These are phyloP conservation scores for Neostethus bicornis DNA, from an alignment of 2,797 vertebrate genomes.

Conservation along the genomic window DNA sequence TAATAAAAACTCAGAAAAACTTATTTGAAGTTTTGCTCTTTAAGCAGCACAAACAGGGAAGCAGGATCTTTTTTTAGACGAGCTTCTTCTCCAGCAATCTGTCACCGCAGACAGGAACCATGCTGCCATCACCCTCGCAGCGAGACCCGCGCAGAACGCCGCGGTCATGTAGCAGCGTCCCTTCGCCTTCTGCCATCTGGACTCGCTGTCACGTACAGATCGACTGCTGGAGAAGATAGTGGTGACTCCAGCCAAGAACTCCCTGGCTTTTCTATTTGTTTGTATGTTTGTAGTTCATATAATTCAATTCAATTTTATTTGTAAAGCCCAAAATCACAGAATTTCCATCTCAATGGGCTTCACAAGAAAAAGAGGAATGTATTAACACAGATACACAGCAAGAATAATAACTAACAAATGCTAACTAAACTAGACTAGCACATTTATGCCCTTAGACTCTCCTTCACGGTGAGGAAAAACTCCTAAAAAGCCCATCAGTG, in stretches of 20 bases:
- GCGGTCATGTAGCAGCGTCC: conserved; percentile 56
- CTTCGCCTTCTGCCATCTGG: conserved; percentile 73
- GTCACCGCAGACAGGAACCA: conserved; percentile 50
- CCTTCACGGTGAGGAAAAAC: too few relatives aligned
- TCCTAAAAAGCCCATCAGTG: too few relatives aligned
- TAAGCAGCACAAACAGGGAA: conserved; percentile 7
- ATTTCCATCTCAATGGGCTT: too few relatives aligned
- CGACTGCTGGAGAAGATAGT: conserved; percentile 47
- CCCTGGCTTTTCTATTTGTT: conserved; percentile 41
- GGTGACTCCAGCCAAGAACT: conserved; percentile 43
- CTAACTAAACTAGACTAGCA: too few relatives aligned
- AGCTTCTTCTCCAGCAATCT: conserved; percentile 56
- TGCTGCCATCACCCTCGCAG: conserved; percentile 46
- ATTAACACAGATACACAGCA: too few relatives aligned
- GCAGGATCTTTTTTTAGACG: conserved; percentile 40
- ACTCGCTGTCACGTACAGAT: conserved; percentile 57
- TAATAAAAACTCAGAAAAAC: conserved; percentile 11
- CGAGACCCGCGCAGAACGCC: conserved; percentile 36
- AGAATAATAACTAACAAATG: too few relatives aligned
- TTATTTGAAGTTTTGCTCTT: conserved; percentile 6
- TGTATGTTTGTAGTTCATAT: conserved; percentile 61
- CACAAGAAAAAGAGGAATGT: too few relatives aligned
- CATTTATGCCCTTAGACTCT: too few relatives aligned
- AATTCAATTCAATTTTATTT: too few relatives aligned
- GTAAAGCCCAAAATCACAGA: too few relatives aligned